A percentile compares a stretch with the other conserved stretches of the same genome.
These are phyloP conservation scores for Micrasema longulum DNA, from an alignment of 1,140 invertebrate genomes.

Conservation along the genomic window DNA sequence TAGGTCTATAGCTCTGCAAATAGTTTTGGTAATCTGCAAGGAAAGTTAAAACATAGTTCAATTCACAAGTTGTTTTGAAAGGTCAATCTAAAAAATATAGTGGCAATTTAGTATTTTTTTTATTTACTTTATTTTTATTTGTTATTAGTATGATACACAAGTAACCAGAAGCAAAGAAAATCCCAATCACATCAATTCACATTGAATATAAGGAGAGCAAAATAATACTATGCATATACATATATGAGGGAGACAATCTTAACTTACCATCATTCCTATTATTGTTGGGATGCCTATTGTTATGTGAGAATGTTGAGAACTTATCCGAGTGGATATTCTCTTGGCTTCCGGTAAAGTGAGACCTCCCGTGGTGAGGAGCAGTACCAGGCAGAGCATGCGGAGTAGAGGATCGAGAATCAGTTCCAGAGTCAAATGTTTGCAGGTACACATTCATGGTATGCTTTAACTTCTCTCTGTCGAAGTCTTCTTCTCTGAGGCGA, in stretches of 20 bases:
- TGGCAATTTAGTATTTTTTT: too few species aligned
- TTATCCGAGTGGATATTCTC: constrained; percentile 37
- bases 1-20: constrained; percentile 12
- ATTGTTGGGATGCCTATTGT: constrained; percentile 19
- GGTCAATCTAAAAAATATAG: too few species aligned
- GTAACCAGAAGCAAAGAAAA: too few species aligned
- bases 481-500: constrained; percentile 62
- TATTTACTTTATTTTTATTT: too few species aligned
- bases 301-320: too few species aligned
- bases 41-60: too few species aligned
- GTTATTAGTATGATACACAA: too few species aligned
- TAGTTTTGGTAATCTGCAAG: constrained; percentile 23
- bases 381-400: constrained; percentile 58
- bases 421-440: constrained; percentile 61
- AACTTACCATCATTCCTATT: constrained; percentile 28
- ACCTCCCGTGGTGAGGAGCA: constrained; percentile 2
- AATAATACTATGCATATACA: too few species aligned
- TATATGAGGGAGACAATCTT: not conserved
- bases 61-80: too few species aligned
- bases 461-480: constrained; percentile 64
- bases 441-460: constrained; percentile 59
- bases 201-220: too few species aligned
- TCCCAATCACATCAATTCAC: too few species aligned
- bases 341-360: constrained; percentile 28
- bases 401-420: constrained; percentile 64